Base-by-base conservation (phyloP, 2,797 vertebrate genomes). In the Carapus acus region DNA sequence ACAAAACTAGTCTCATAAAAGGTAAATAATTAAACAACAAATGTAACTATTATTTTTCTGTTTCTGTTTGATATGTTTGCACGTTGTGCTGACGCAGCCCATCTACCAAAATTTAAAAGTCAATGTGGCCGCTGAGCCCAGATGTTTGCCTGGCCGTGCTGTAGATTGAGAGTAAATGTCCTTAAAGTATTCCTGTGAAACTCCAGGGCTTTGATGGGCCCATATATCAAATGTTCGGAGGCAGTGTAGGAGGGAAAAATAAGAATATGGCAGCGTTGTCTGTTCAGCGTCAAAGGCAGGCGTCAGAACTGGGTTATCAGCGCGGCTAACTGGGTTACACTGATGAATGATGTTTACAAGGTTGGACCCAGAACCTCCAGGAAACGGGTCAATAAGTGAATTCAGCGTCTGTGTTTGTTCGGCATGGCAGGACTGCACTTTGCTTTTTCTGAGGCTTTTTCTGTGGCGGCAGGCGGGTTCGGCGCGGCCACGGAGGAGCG, bases 401-500 rank as follows among this genome's bases (percentile, higher is more conserved):
- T 48, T 22, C 6, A 7, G 20, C 6, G 13, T 42, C 13, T 15
- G 24, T 27, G 11, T 7, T 33, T 4, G 14, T 33, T 13, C 27
- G 11, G 27, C 27, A 2, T 38, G 45, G 59, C 29, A 76, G 31
- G 31, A 33, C 5, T 33, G 31, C 9, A 33, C 4, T 73, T 53
- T n/a, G n/a, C 56, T 23, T 42, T 68, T 44, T 37, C 43, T 59
- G 65, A 37, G 18, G 5, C 4, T 55, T 49, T 59, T 38, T 6
- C 24, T 2, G 65, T 62, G n/a, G n/a, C n/a, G n/a, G 33, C 76
- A 84, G 85, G 83, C 53, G 79, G 78, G 7, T 65, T 71, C 6
- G 82, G 67, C 49, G 77, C 81, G 27, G 39, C 76, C 4, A 83
- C 80, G 0, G 89, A 90, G 69, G 91, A 96, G 65, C 91, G 93